phyloP scores from a whole-genome alignment of 2,113 vertebrate species.

The Hippocampus abdominalis region DNA sequence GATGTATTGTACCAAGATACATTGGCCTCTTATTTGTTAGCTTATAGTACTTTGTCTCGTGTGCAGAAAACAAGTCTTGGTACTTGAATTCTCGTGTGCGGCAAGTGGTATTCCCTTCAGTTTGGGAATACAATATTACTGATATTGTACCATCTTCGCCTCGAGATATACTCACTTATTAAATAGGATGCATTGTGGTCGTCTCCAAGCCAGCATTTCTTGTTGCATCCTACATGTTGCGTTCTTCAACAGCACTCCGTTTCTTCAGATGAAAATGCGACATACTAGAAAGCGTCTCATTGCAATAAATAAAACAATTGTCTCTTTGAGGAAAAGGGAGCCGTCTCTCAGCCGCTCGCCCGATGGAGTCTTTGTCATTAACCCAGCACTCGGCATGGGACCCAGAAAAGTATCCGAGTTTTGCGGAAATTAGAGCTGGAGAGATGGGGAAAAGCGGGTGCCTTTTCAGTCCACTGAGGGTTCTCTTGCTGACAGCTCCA shows the following conservation, averaged over 20 bases:
- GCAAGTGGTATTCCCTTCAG: not conserved
- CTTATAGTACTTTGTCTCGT: not conserved
- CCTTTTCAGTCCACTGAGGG: constrained; percentile 57
- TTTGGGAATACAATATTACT: not conserved
- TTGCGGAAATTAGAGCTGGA: constrained; percentile 63
- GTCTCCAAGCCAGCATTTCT: not conserved
- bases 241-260: constrained; percentile 20
- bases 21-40: not conserved
- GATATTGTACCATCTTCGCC: not conserved
- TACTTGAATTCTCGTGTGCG: too few species aligned
- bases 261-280: not conserved
- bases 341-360: constrained; percentile 34
- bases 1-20: not conserved
- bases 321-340: constrained; percentile 39
- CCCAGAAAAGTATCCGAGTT: constrained; percentile 54
- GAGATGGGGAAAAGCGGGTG: constrained; percentile 49
- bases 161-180: not conserved
- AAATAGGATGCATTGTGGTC: not conserved
- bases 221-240: not conserved
- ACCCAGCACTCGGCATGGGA: constrained; percentile 42
- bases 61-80: not conserved
- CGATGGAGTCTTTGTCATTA: constrained; percentile 52
- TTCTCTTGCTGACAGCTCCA: constrained; percentile 59
- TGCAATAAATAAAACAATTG: constrained; percentile 25
- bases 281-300: not conserved